These are phyloP conservation scores for Polydrusus cervinus DNA, from an alignment of 2,888 invertebrate genomes.

Conservation along the genomic window DNA sequence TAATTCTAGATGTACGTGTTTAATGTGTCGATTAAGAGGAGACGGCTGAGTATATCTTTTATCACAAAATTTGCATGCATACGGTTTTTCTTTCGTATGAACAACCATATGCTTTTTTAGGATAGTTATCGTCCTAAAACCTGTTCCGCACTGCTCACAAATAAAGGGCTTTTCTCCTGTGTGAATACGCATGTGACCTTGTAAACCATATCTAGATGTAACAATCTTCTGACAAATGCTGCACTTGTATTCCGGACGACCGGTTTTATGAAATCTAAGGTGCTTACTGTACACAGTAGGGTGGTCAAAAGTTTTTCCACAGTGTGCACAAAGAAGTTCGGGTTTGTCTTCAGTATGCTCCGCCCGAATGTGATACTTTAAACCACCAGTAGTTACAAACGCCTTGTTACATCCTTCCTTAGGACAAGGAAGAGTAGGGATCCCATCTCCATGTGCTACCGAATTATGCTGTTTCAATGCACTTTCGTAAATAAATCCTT, in stretches of 20 bases:
- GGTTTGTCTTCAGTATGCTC: constrained; percentile 1
- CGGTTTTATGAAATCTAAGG: constrained; percentile 9
- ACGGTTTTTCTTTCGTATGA: constrained; percentile 43
- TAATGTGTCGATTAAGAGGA: constrained; percentile 6
- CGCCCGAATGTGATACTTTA: constrained; percentile 8
- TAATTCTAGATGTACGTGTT: constrained; percentile 7
- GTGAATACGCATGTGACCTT: constrained; percentile 58
- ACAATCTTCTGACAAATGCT: constrained; percentile 26
- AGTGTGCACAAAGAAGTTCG: constrained; percentile 39
- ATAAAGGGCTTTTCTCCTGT: constrained; percentile 61
- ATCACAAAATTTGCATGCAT: constrained; percentile 31
- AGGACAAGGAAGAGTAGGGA: neutral
- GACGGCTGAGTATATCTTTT: constrained; percentile 18
- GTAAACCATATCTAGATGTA: constrained; percentile 2
- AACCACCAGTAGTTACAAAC: constrained; percentile 3
- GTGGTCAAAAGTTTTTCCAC: constrained; percentile 59
- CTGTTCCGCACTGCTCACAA: constrained; percentile 68
- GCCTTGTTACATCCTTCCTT: constrained; percentile 12
- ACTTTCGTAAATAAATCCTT: neutral
- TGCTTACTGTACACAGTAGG: constrained; percentile 58
- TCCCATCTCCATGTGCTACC: neutral
- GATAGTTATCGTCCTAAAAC: constrained; percentile 64
- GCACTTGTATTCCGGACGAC: constrained; percentile 1
- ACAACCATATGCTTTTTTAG: constrained; percentile 33
- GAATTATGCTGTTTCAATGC: neutral